Evolutionary conservation across 2,797 vertebrate species (phyloP).

Genomic region (Sebastes ruberrimus): DNA sequence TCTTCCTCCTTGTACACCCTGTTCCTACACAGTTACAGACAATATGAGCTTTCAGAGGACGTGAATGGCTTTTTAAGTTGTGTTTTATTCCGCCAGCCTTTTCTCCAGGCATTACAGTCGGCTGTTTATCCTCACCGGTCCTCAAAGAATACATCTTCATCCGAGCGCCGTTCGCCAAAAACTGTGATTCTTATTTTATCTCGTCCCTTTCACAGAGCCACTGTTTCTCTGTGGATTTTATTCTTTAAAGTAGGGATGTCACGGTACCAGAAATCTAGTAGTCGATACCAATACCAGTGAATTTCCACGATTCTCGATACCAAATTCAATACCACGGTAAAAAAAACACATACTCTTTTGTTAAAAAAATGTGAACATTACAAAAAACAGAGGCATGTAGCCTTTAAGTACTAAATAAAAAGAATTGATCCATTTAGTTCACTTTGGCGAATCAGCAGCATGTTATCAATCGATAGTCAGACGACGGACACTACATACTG

Average conservation of each 20-base stretch:
- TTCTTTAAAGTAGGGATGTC: neutral
- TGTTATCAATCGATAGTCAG: too few species aligned
- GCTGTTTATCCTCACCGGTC: neutral
- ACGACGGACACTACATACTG: too few species aligned
- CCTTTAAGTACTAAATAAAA: too few species aligned
- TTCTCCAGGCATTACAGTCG: neutral
- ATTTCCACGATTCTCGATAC: too few species aligned
- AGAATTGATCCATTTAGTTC: too few species aligned
- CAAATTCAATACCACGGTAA: too few species aligned
- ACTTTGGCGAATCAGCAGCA: too few species aligned
- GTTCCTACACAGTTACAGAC: slow-evolving; percentile 15
- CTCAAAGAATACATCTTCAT: neutral
- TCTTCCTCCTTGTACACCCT: neutral
- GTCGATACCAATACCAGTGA: too few species aligned
- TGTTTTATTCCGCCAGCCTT: neutral
- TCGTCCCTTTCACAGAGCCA: neutral
- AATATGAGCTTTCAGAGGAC: neutral
- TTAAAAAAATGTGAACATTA: too few species aligned
- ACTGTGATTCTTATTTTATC: neutral
- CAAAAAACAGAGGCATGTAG: too few species aligned
- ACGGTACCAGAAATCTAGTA: too few species aligned
- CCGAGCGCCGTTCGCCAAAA: neutral
- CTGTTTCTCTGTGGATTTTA: neutral
- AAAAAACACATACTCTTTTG: too few species aligned
- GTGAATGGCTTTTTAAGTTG: neutral